A percentile compares a stretch with the other conserved stretches of the same genome.
These are phyloP conservation scores for Chouioia cunea DNA, from an alignment of 2,888 invertebrate genomes.

Conservation along the genomic window DNA sequence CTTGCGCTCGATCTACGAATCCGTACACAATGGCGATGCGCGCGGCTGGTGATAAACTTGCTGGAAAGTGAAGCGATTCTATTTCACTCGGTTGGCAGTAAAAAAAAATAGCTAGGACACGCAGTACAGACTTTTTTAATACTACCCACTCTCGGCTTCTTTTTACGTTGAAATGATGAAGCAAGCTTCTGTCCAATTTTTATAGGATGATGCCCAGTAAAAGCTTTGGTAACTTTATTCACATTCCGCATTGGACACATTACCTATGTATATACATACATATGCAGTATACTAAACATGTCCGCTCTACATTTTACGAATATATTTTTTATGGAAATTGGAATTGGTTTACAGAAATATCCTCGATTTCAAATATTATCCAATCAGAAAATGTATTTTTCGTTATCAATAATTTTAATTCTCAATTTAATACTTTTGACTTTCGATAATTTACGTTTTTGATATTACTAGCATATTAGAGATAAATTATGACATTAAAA, in stretches of 20 bases:
- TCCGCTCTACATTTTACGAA: no score
- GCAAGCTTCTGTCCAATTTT: conserved; percentile 37
- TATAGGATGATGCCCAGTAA: conserved; percentile 42
- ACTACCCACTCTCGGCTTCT: neutral
- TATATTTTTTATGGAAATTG: no score
- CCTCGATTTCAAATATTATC: no score
- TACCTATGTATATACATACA: no score
- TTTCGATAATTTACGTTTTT: no score
- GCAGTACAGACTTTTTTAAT: conserved; percentile 20
- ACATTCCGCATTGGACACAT: conserved; percentile 1
- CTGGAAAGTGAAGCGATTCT: conserved; percentile 44
- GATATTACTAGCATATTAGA: no score
- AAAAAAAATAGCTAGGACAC: conserved; percentile 7
- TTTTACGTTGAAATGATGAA: conserved; percentile 33
- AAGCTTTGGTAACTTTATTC: conserved; percentile 37
- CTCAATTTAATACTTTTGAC: no score
- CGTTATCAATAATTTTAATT: no score
- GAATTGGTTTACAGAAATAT: no score
- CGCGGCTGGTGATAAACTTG: conserved; percentile 41
- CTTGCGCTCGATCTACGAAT: conserved; percentile 37
- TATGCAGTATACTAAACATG: no score
- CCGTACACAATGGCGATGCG: conserved; percentile 20
- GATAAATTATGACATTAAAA: no score
- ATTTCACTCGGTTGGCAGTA: conserved; percentile 44
- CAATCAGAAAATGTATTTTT: no score